phyloP scores from a whole-genome alignment of 2,888 invertebrate genomes.

The Drosophila mulleri region DNA sequence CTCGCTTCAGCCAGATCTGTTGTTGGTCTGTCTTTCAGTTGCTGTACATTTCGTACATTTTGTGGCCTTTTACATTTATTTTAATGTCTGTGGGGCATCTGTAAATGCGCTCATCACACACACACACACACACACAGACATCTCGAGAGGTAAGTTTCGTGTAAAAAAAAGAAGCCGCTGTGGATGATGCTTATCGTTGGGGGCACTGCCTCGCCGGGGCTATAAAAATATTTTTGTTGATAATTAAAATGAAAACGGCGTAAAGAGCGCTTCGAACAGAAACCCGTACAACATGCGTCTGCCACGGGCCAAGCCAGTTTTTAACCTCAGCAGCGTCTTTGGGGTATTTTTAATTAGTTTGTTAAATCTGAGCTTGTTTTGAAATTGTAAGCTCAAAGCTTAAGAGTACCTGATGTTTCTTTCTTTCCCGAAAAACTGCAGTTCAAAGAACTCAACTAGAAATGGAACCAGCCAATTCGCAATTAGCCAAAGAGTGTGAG shows the following conservation, averaged over 20 bases:
- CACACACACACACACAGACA: conserved; percentile 24
- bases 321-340: conserved; percentile 36
- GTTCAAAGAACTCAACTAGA: conserved; percentile 61
- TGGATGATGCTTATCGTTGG: conserved; percentile 55
- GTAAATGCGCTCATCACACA: conserved; percentile 73
- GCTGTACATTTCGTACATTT: conserved; percentile 39
- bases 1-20: conserved; percentile 8
- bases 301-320: conserved; percentile 83
- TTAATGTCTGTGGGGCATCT: conserved; percentile 68
- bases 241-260: conserved; percentile 79
- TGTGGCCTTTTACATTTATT: conserved; percentile 75
- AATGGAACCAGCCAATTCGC: conserved; percentile 18
- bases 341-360: conserved; percentile 64
- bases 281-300: conserved; percentile 74
- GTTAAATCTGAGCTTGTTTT: conserved; percentile 39
- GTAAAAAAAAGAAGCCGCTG: conserved; percentile 21
- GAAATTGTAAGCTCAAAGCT: conserved; percentile 45
- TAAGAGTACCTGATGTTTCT: conserved; percentile 41
- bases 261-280: conserved; percentile 34
- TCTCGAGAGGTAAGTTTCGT: conserved; percentile 47
- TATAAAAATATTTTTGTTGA: conserved; percentile 78
- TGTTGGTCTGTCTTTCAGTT: conserved; percentile 27
- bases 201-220: conserved; percentile 42
- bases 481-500: conserved; percentile 47
- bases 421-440: conserved; percentile 30